Conservation (phyloP, 2,797 vertebrate species). For the Dryobates pubescens region DNA sequence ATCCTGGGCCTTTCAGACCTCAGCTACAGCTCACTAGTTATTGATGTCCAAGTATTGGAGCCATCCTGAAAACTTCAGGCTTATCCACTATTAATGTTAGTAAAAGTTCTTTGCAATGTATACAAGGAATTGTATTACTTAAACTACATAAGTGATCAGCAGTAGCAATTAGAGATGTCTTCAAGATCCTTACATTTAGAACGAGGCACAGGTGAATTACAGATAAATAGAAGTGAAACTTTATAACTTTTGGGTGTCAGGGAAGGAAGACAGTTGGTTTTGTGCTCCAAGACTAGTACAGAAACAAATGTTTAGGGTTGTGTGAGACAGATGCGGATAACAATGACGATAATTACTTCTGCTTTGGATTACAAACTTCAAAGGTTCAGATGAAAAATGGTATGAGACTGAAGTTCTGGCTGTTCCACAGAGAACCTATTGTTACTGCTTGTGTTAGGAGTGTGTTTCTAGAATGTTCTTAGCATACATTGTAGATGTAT, state of each 20-base stretch:
- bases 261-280: neutral
- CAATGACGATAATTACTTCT: neutral
- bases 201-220: neutral
- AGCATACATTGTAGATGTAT: neutral
- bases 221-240: neutral
- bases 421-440: conserved; percentile 46
- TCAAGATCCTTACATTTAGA: neutral
- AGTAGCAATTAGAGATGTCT: neutral
- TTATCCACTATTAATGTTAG: accelerated
- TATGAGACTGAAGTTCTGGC: neutral
- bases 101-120: neutral
- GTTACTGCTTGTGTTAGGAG: neutral
- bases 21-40: neutral
- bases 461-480: conserved; percentile 25
- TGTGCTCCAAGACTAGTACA: neutral
- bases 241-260: neutral
- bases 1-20: neutral
- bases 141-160: neutral
- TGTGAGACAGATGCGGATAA: neutral
- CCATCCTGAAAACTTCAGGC: neutral
- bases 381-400: neutral
- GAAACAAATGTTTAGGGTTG: neutral
- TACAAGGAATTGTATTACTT: neutral
- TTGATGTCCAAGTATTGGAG: neutral
- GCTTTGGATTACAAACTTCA: neutral